phyloP scores from a whole-genome alignment of 2,113 vertebrate genomes.

The Dicerorhinus sumatrensis region DNA sequence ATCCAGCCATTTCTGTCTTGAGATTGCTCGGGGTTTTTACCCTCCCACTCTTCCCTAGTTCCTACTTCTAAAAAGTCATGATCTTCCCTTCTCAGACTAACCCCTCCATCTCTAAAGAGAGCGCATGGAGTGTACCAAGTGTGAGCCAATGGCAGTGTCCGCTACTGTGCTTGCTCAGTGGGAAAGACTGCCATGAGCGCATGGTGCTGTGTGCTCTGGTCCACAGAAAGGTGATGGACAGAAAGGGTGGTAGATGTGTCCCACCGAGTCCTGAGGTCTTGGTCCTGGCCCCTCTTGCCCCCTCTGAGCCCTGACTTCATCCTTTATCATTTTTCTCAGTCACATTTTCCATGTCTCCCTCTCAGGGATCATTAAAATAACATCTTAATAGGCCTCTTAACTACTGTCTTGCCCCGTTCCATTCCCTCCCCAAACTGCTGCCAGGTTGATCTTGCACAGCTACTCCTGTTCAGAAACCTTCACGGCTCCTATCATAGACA shows the following conservation, averaged over 20 bases:
- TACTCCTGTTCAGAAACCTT: not conserved
- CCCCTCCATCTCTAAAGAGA: not conserved
- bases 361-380: not conserved
- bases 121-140: too few species aligned
- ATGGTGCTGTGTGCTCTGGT: accelerated
- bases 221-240: not conserved
- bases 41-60: not conserved
- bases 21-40: not conserved
- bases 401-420: not conserved
- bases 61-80: not conserved
- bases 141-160: not conserved
- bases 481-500: not conserved
- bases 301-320: not conserved
- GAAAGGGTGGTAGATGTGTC: accelerated
- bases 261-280: not conserved
- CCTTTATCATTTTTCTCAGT: not conserved
- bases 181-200: accelerated
- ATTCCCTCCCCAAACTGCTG: not conserved
- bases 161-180: not conserved
- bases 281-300: not conserved
- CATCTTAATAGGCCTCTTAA: not conserved
- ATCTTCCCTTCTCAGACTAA: not conserved
- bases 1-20: not conserved
- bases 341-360: not conserved
- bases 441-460: not conserved